Base-by-base conservation (phyloP, 2,888 invertebrate species). In the Dicyrtomina minuta region DNA sequence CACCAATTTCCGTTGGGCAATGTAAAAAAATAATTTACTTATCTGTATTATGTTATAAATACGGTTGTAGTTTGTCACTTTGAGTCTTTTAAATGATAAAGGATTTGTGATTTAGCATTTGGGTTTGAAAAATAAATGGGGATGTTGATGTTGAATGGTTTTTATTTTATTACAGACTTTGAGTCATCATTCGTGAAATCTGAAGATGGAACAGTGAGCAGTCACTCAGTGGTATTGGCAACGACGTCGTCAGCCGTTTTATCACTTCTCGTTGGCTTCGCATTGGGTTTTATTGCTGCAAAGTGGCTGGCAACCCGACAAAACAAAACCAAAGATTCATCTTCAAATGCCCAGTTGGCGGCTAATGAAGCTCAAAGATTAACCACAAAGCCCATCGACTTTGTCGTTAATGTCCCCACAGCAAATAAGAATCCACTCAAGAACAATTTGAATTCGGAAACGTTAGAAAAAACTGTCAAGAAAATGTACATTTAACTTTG, bases 331-430 rank as follows among this genome's bases (percentile, higher is more conserved):
- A 73, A 75, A 59, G 71, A 74, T 15, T 43, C 64, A 15, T 58
- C 70, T 3, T 41, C 70, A 41, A 77, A 76, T 70, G 74, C 77
- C 41, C 74, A 75, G 51, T 62, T 76, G 26, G 72, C 75, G 56
- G 74, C 73, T 55, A 76, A 73, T 61, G 77, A 77, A 59, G 72
- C 77, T 49, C 77, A 77, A 64, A 75, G 75, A 70, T 69, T 77
- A 22, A 76, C 77, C 60, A 62, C 71, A 22, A 77, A 76, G 59
- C 72, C 76, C 12, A 62, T 77, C 20, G 76, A 77, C 68, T 77
- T 74, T 64, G 75, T 77, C 59, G 73, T 75, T n/a, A 77, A 77
- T 71, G 75, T 77, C 64, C 65, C 59, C 27, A 69, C 69, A 55
- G 70, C 74, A 39, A 72, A 70, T 60, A 74, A 72, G 61, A 69